These are phyloP conservation scores for Rhadina sibilatrix DNA, from an alignment of 2,113 vertebrate genomes.

Conservation along the genomic window DNA sequence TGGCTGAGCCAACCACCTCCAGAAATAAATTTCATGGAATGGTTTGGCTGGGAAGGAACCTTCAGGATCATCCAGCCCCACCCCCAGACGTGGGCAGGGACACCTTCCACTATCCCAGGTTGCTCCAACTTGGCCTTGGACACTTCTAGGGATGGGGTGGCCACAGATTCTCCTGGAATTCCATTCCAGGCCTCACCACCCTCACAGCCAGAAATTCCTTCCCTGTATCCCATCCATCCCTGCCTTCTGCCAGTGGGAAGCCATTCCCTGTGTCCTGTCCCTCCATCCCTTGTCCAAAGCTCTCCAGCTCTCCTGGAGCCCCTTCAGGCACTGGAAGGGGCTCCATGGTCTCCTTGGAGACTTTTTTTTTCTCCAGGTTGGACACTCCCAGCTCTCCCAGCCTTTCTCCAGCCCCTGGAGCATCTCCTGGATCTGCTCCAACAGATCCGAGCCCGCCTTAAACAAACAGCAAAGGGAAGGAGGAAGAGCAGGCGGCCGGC, in stretches of 20 bases:
- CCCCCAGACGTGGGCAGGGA: background rate
- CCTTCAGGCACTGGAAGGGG: accelerated
- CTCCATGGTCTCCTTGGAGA: accelerated
- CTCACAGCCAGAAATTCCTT: background rate
- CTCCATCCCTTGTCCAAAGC: accelerated
- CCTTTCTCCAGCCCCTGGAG: background rate
- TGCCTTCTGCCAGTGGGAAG: background rate
- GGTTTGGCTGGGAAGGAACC: background rate
- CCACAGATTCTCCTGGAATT: background rate
- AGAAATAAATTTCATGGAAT: background rate
- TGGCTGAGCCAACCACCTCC: background rate
- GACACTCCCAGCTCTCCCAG: background rate
- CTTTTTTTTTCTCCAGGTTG: background rate
- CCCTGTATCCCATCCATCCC: no score
- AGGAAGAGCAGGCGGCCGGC: background rate
- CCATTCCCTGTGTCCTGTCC: background rate
- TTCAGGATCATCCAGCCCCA: background rate
- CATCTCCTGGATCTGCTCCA: background rate
- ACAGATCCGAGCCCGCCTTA: background rate
- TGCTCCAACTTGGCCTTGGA: no score
- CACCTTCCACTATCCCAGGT: background rate
- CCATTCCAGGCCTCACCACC: background rate
- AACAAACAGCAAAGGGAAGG: background rate
- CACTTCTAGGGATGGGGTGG: background rate
- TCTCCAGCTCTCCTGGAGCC: background rate